Conservation (phyloP, 2,888 invertebrate species). For the Ennomos quercinarius region DNA sequence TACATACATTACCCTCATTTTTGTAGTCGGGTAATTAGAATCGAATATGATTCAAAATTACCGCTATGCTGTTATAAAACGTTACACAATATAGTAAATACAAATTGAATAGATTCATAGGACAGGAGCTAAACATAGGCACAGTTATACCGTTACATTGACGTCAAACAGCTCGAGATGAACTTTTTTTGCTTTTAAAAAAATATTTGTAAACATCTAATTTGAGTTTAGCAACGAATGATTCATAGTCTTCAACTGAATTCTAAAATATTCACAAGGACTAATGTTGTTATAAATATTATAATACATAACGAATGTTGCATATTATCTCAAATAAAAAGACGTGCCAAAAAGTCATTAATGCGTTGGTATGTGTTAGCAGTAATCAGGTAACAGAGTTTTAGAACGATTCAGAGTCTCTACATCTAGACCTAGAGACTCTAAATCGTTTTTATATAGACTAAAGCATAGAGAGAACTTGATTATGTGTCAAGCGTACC, state of each 20-base stretch:
- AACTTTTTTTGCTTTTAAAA: conserved; percentile 8
- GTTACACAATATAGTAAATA: too few species aligned
- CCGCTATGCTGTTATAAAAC: too few species aligned
- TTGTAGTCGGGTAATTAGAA: too few species aligned
- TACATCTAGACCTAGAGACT: too few species aligned
- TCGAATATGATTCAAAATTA: too few species aligned
- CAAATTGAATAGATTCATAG: too few species aligned
- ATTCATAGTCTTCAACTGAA: conserved; percentile 18
- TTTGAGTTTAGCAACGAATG: conserved; percentile 20
- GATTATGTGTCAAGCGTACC: too few species aligned
- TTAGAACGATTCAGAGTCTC: too few species aligned
- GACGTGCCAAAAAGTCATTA: conserved; percentile 2
- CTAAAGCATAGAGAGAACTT: too few species aligned
- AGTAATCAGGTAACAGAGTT: too few species aligned
- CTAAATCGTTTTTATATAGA: too few species aligned
- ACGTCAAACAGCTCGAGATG: conserved; percentile 21
- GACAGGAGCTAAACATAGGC: background rate
- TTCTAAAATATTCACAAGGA: conserved; percentile 17
- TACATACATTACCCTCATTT: too few species aligned
- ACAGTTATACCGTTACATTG: conserved; percentile 18
- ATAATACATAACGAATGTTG: conserved; percentile 2
- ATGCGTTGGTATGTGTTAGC: background rate
- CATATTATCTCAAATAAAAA: background rate
- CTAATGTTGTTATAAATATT: conserved; percentile 11
- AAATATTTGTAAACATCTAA: conserved; percentile 29